Conservation (phyloP, 2,888 invertebrate genomes). For the Epirrita christyi region DNA sequence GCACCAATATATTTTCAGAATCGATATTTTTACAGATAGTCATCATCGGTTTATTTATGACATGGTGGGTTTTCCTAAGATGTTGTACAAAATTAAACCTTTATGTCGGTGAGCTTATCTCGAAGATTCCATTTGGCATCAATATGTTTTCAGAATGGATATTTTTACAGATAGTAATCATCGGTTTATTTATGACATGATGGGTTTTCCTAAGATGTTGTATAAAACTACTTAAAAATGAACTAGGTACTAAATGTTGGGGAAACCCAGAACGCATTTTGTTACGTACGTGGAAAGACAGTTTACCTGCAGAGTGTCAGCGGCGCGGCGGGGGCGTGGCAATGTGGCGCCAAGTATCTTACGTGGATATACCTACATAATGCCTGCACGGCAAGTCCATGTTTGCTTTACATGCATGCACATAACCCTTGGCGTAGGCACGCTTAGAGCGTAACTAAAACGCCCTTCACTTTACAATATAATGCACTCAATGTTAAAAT, state of each 20-base stretch:
- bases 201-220: conserved; percentile 5
- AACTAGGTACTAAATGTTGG: background rate
- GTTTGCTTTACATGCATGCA: conserved; percentile 20
- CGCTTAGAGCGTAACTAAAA: conserved; percentile 43
- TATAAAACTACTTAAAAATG: background rate
- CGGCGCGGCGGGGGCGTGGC: conserved; percentile 19
- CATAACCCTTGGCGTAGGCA: conserved; percentile 39
- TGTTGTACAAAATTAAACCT: too few relatives aligned
- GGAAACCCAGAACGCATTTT: conserved; percentile 9
- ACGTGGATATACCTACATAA: conserved; percentile 14
- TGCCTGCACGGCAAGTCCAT: conserved; percentile 2
- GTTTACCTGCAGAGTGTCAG: conserved; percentile 5
- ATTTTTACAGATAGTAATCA: background rate
- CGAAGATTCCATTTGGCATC: background rate
- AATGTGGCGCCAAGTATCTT: conserved; percentile 27
- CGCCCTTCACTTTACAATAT: conserved; percentile 52
- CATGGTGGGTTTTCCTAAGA: conserved; percentile 3
- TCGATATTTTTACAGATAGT: background rate
- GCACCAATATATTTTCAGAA: background rate
- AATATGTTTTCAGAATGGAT: background rate
- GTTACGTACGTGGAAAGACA: conserved; percentile 1
- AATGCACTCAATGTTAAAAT: conserved; percentile 48
- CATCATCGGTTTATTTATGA: conserved; percentile 2
- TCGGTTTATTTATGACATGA: background rate
- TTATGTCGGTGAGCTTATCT: background rate